Evolutionary conservation across 2,888 invertebrate species (phyloP).

Genomic region (Lycocerus yunnanus): DNA sequence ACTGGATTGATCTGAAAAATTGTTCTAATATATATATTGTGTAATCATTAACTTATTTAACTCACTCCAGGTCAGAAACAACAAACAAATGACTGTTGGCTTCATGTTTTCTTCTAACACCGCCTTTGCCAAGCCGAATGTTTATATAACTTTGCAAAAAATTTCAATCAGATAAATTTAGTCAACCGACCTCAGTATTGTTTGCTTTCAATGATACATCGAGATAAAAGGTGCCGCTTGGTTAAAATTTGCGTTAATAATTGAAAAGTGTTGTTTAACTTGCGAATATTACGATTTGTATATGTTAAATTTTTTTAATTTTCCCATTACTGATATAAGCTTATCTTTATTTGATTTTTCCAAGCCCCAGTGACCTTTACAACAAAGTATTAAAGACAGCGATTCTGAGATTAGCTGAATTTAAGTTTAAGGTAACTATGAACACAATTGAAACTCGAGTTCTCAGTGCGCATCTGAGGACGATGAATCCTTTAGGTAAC

Average conservation of each 20-base stretch:
- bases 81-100: background rate
- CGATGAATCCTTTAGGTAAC: no score
- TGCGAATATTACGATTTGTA: background rate
- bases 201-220: background rate
- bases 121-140: background rate
- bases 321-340: background rate
- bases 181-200: background rate
- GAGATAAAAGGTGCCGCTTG: background rate
- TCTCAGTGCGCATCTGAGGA: no score
- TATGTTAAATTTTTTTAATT: background rate
- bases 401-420: no score
- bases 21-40: background rate
- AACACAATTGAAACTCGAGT: no score
- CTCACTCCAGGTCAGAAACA: background rate
- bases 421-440: no score
- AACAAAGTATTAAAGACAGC: no score
- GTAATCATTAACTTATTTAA: background rate
- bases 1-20: background rate
- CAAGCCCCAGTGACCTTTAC: no score
- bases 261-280: background rate
- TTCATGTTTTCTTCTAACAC: background rate
- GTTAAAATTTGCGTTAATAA: background rate
- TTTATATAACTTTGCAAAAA: background rate
- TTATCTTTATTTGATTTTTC: background rate
- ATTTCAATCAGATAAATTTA: background rate